Evolutionary conservation across 2,888 invertebrate genomes (phyloP), one percentile per base, ranked within the genome.

Genomic region (Parnassius apollo): DNA sequence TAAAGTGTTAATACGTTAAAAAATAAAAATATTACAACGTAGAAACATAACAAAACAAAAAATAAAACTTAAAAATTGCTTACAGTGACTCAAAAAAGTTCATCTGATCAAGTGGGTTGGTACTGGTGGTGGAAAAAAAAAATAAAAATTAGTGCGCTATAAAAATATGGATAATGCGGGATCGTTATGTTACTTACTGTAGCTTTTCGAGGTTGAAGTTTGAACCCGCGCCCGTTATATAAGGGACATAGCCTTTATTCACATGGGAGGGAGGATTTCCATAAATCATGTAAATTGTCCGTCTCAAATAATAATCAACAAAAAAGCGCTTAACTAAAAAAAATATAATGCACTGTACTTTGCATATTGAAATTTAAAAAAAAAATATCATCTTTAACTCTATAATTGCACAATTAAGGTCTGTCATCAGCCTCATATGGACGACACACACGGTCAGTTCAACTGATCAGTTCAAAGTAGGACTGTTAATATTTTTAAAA

Each of bases 11-110:
- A 59, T 57, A 52, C 13, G 25, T 25, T 42, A 42, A 45, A 61
- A 42, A 45, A 61, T 60, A 68, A 70, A 72, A 65, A 69, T 66
- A 51, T 63, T 61, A 62, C 56, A 69, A 58, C 59, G 62, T 62
- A 64, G 3, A 69, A 66, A 66, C 64, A 72, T 53, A 60, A 46
- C 64, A 68, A 65, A 64, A 71, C 59, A 73, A 62, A 66, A 70
- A 66, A 73, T 67, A 73, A 76, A 78, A 73, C 71, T 74, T 70
- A 74, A 85, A 83, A 80, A 67, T 78, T 82, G 85, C 91, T 91
- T 91, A 91, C 91, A 91, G 86, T 78, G 91, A 89, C 75, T 91
- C 91, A 88, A 91, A 91, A 91, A 91, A 91, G 89, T 89, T 91
- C 89, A 91, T 90, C 88, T 91, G 91, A 89, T 91, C 91, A 84